These are phyloP conservation scores for Ctenomys sociabilis DNA, from an alignment of 2,113 vertebrate species.

Conservation along the genomic window DNA sequence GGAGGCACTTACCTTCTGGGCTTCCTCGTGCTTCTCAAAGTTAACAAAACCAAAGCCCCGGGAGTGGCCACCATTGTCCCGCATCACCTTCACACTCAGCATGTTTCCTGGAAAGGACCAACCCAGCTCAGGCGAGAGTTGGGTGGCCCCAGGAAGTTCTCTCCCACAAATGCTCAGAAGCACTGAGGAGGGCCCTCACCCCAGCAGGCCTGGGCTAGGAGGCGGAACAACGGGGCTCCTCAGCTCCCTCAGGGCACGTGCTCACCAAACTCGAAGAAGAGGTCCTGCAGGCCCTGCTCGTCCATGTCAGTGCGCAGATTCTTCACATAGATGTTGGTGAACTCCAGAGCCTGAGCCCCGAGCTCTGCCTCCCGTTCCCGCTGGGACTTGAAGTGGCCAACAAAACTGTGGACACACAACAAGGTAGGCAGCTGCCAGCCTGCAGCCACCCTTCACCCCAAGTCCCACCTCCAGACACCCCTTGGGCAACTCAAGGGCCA, in stretches of 20 bases:
- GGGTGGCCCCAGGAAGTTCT: background rate
- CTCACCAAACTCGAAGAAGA: slow-evolving; percentile 94
- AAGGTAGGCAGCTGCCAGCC: background rate
- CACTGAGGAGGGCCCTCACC: background rate
- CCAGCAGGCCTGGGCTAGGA: background rate
- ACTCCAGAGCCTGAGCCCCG: slow-evolving; percentile 91
- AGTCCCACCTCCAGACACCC: no score
- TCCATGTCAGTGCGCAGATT: slow-evolving; percentile 93
- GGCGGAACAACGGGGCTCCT: background rate
- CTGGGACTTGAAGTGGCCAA: slow-evolving; percentile 98
- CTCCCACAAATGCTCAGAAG: background rate
- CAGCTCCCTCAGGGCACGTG: background rate
- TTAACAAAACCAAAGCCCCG: slow-evolving; percentile 98
- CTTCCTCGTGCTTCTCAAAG: slow-evolving; percentile 95
- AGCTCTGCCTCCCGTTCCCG: slow-evolving; percentile 94
- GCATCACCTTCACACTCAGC: slow-evolving; percentile 96
- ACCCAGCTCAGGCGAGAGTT: background rate
- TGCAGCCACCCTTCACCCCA: background rate
- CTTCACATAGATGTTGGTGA: slow-evolving; percentile 98
- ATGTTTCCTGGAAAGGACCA: slow-evolving; percentile 90
- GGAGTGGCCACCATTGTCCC: slow-evolving; percentile 89
- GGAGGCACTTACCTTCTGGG: slow-evolving; percentile 91
- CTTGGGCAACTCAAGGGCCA: background rate
- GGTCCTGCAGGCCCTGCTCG: slow-evolving; percentile 89
- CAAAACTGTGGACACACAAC: slow-evolving; percentile 88